These are phyloP conservation scores for Hemicrepidius hirtus DNA, from an alignment of 2,888 invertebrate species.

Conservation along the genomic window DNA sequence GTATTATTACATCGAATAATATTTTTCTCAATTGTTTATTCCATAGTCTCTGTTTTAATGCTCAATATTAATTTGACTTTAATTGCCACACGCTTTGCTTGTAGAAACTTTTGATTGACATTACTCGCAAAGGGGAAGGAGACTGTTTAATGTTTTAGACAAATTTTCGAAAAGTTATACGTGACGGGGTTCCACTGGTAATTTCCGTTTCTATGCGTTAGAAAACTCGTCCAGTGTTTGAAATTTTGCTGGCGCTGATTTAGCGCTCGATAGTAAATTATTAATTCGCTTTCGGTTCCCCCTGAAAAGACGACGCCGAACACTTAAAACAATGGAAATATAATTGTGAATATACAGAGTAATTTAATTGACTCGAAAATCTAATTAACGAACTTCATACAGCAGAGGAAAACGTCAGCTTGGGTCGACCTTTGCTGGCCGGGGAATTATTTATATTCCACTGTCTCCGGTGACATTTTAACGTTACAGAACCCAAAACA, in stretches of 20 bases:
- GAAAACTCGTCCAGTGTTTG: neutral
- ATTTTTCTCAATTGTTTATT: no score
- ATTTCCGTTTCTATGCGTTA: conserved; percentile 7
- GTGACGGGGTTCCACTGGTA: conserved; percentile 17
- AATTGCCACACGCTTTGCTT: neutral
- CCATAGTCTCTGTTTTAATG: no score
- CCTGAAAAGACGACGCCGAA: conserved; percentile 38
- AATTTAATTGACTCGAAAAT: conserved; percentile 53
- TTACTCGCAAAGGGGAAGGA: neutral
- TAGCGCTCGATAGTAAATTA: conserved; percentile 37
- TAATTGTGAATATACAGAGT: conserved; percentile 50
- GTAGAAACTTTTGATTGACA: conserved; percentile 23
- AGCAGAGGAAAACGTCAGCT: conserved; percentile 42
- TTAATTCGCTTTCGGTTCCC: conserved; percentile 37
- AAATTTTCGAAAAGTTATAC: conserved; percentile 6
- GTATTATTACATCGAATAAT: no score
- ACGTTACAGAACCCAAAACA: conserved; percentile 15
- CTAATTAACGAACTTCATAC: conserved; percentile 51
- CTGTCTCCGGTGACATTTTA: conserved; percentile 45
- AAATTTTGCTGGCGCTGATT: conserved; percentile 15
- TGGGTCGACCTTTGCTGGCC: conserved; percentile 46
- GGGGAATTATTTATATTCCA: conserved; percentile 49
- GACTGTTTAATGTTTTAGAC: neutral
- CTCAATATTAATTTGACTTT: no score
- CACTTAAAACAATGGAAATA: conserved; percentile 52